Percentiles rank a stretch among this genome's conserved stretches.
These are phyloP conservation scores for Spilogale gracilis DNA, from an alignment of 2,113 vertebrate species.

Conservation along the genomic window DNA sequence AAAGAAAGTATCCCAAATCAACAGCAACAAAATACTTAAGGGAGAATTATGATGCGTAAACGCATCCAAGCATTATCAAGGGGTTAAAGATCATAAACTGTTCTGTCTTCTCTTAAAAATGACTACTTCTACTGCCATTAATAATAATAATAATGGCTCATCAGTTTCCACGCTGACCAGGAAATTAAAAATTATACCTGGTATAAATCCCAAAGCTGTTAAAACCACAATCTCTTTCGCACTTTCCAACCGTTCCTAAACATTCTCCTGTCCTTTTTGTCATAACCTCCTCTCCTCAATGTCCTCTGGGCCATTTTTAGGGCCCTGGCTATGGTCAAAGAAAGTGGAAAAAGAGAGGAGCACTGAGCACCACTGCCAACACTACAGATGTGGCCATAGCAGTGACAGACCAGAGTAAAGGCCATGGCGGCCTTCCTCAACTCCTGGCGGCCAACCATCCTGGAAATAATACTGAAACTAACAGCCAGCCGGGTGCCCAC, in stretches of 20 bases:
- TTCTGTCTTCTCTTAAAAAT: conserved; percentile 11
- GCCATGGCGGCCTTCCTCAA: neutral
- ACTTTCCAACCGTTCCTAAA: neutral
- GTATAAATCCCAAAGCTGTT: conserved; percentile 3
- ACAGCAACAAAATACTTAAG: conserved; percentile 82
- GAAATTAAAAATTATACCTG: conserved; percentile 24
- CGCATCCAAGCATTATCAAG: conserved; percentile 75
- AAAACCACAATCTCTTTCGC: neutral
- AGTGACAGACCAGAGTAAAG: neutral
- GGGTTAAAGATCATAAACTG: conserved; percentile 33
- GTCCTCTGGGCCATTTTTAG: neutral
- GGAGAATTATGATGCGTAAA: conserved; percentile 79
- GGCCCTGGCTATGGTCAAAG: neutral
- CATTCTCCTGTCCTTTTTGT: neutral
- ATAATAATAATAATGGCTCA: neutral
- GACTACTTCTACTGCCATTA: neutral
- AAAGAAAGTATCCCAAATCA: conserved; percentile 79
- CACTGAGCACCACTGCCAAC: neutral
- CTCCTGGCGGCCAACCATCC: neutral
- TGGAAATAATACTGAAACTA: neutral
- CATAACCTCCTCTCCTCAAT: neutral
- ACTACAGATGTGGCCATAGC: neutral
- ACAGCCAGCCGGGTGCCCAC: neutral
- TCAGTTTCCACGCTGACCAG: neutral
- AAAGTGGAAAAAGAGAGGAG: neutral